Percentiles rank a stretch among this genome's conserved stretches.
Conservation (phyloP, 1,140 invertebrate genomes). For the Magallana angulata region DNA sequence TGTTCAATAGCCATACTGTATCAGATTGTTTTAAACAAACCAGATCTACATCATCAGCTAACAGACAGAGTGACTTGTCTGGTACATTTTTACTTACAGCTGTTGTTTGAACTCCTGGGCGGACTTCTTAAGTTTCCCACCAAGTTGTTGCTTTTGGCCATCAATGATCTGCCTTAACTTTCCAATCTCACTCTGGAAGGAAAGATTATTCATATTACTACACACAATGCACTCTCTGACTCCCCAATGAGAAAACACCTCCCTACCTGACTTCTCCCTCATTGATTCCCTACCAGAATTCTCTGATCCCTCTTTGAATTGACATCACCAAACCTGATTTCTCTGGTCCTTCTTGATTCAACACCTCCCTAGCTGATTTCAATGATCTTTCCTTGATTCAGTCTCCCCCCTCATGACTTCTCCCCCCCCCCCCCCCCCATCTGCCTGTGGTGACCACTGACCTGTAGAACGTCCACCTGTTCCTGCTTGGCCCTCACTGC, state of each 20-base stretch:
- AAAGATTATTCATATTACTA: neutral
- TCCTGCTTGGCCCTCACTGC: slow-evolving; percentile 64
- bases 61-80: too few species aligned
- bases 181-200: slow-evolving; percentile 67
- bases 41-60: too few species aligned
- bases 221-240: neutral
- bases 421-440: too few species aligned
- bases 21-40: too few species aligned
- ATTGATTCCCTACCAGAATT: neutral
- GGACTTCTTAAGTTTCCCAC: slow-evolving; percentile 65
- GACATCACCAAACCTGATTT: too few species aligned
- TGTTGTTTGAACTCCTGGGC: slow-evolving; percentile 68
- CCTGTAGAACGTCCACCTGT: slow-evolving; percentile 70
- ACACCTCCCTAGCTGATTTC: too few species aligned
- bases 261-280: neutral
- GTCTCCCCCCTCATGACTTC: too few species aligned
- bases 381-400: too few species aligned
- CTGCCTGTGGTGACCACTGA: slow-evolving; percentile 16
- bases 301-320: neutral
- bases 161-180: slow-evolving; percentile 70
- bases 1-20: too few species aligned
- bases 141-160: slow-evolving; percentile 68
- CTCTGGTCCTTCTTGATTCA: too few species aligned
- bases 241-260: neutral
- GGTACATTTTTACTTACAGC: slow-evolving; percentile 61